Conservation (phyloP, 2,113 vertebrate species). For the Heterocephalus glaber region DNA sequence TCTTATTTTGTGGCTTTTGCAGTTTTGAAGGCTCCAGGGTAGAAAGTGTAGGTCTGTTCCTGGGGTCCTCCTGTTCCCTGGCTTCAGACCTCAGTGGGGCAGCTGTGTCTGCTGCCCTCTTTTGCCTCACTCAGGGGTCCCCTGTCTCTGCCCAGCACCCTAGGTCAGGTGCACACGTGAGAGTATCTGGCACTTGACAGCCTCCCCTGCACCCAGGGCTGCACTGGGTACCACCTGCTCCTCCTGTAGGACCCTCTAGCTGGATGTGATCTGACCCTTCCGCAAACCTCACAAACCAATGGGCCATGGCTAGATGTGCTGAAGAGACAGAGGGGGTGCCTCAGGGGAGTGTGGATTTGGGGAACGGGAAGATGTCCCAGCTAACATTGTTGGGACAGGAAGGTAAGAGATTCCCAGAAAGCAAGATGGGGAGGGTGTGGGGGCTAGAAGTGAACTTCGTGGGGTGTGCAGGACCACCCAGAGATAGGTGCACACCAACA, state of each 20-base stretch:
- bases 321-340: background rate
- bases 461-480: background rate
- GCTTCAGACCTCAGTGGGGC: background rate
- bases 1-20: background rate
- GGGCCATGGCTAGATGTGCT: rapidly evolving
- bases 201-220: rapidly evolving
- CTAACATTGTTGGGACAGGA: rapidly evolving
- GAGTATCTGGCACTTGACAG: background rate
- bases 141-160: background rate
- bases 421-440: background rate
- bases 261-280: background rate
- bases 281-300: background rate
- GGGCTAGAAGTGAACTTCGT: background rate
- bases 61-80: background rate
- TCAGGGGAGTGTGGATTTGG: background rate
- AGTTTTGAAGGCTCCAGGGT: background rate
- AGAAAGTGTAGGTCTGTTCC: no score
- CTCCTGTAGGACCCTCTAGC: rapidly evolving
- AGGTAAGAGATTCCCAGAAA: rapidly evolving
- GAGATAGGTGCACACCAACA: background rate
- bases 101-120: no score
- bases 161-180: background rate
- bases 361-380: background rate
- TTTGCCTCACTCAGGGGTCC: rapidly evolving
- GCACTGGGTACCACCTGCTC: background rate